A percentile compares a stretch with the other conserved stretches of the same genome.
phyloP scores from a whole-genome alignment of 2,797 vertebrate species.

The Tokudaia tokunoshimensis region DNA sequence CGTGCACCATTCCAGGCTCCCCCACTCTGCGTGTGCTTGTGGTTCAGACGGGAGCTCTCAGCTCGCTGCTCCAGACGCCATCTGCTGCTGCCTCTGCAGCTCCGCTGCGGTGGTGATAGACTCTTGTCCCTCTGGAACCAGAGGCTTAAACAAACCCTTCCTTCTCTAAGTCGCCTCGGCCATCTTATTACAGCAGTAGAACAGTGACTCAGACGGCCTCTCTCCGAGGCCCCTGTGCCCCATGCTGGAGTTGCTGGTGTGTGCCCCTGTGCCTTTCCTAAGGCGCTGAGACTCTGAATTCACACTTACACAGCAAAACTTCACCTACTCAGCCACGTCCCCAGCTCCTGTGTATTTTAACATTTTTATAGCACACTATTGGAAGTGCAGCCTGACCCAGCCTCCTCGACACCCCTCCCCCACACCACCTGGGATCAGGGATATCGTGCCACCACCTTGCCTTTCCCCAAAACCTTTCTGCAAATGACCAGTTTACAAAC shows the following conservation, averaged over 20 bases:
- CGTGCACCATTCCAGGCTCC: neutral
- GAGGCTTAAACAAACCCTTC: neutral
- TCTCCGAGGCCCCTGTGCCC: neutral
- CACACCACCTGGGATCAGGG: neutral
- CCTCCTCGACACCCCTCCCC: neutral
- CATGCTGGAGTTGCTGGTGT: neutral
- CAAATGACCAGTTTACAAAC: neutral
- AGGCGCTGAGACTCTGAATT: neutral
- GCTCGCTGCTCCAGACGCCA: neutral
- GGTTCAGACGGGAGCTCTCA: neutral
- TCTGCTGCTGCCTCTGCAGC: too few relatives aligned
- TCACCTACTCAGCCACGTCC: neutral
- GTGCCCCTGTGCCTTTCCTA: too few relatives aligned
- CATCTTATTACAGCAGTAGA: too few relatives aligned
- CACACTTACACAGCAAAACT: accelerated
- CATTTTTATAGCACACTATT: neutral
- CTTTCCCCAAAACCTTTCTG: neutral
- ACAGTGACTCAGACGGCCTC: neutral
- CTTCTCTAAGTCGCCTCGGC: neutral
- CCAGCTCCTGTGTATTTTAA: neutral
- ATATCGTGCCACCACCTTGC: neutral
- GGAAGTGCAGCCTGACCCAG: neutral
- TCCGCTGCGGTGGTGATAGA: neutral
- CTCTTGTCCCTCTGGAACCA: neutral
- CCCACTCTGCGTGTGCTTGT: neutral